Base-by-base conservation (phyloP, 2,113 vertebrate genomes). In the Aspiorhynchus laticeps region DNA sequence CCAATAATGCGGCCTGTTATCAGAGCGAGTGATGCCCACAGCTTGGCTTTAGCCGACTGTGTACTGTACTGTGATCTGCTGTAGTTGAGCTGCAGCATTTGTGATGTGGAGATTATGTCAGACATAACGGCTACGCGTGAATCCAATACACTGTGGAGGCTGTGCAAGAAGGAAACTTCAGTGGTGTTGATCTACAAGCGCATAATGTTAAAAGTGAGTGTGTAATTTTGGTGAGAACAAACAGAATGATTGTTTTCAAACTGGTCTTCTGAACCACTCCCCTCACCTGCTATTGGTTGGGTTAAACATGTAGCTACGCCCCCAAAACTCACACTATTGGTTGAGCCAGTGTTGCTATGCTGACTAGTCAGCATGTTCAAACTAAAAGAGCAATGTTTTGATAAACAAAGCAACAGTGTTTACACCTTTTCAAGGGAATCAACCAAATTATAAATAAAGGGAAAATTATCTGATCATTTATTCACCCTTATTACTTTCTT, bases 1-100 rank as follows among this genome's bases (percentile, higher is more conserved):
- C 81, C 84, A 90, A 84, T 90, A 88, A 86, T 15, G 36, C 5
- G 56, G 75, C 80, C 80, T 84, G 85, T 90, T 90, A 90, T 48
- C 75, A 88, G 31, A 84, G 67, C 69, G 33, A 75, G 80, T 46
- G 26, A 85, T 26, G 48, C 76, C 75, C 80, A 88, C 87, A 88
- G 80, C 87, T 90, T 82, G 80, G 75, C 86, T 80, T 88, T n/a
- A 24, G 83, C 48, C 9, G 67, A 46, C 38, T 65, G 41, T 61
- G 73, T 56, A 24, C 84, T 79, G 84, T 65, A 36, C 77, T 86
- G 78, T 33, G 84, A 61, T 89, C 77, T 87, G 33, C 41, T 53
- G 61, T 76, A 41, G n/a, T 63, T 17, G 80, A 31, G 36, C 41
- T n/a, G 48, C 43, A 84, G 28, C 19, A 24, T 71, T 73, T 84